Conservation (phyloP, 2,797 vertebrate species). For the Ceryle rudis region DNA sequence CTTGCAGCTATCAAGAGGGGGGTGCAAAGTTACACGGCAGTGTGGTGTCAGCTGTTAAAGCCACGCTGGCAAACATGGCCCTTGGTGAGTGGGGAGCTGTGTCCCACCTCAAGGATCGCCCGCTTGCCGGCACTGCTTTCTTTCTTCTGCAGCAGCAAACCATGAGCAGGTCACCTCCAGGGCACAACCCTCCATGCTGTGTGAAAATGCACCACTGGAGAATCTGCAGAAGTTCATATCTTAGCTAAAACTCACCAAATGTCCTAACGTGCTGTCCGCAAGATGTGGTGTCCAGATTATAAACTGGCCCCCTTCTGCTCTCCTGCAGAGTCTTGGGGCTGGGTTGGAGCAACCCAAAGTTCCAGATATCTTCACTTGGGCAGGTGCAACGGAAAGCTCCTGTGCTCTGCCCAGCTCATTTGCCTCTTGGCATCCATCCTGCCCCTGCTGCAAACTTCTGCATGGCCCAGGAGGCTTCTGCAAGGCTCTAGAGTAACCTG, state of each 20-base stretch:
- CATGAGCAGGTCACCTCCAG: neutral
- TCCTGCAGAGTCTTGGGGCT: fast-evolving
- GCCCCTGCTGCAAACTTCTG: neutral
- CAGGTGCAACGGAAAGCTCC: neutral
- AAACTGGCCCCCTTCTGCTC: neutral
- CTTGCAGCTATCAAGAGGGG: neutral
- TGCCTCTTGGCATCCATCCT: neutral
- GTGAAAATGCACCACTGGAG: neutral
- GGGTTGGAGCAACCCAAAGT: neutral
- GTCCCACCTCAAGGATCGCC: neutral
- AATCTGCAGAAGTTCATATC: neutral
- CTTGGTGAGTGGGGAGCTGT: neutral
- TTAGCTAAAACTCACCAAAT: neutral
- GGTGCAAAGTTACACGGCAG: fast-evolving
- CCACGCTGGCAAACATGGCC: fast-evolving
- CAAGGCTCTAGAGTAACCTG: neutral
- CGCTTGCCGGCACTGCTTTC: fast-evolving
- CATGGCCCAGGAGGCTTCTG: neutral
- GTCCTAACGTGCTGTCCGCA: fast-evolving
- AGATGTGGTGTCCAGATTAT: neutral
- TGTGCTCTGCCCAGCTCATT: neutral
- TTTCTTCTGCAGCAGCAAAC: neutral
- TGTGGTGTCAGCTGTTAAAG: neutral
- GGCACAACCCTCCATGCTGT: neutral
- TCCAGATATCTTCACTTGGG: neutral